Evolutionary conservation across 1,140 invertebrate genomes (phyloP).

Genomic region (Chironomus striatipennis): DNA sequence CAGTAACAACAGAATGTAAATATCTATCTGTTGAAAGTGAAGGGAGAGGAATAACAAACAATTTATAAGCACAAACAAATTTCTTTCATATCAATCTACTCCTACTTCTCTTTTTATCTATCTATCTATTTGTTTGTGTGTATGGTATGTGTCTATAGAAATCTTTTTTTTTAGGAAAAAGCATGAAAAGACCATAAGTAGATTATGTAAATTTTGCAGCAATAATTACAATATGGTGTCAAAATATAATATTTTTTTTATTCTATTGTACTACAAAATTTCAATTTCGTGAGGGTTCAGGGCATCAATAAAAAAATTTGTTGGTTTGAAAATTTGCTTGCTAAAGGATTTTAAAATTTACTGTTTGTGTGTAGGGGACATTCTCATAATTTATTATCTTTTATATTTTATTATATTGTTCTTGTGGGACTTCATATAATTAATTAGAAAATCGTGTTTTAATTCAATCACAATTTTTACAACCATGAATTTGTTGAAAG

Average conservation of each 20-base stretch:
- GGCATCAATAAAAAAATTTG: neutral
- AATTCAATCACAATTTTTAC: neutral
- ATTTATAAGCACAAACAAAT: slow-evolving; percentile 8
- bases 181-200: slow-evolving; percentile 10
- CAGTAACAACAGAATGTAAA: neutral
- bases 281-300: neutral
- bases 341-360: neutral
- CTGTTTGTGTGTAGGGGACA: neutral
- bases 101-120: neutral
- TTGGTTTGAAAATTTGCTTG: slow-evolving; percentile 19
- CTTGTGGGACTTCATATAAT: too few species aligned
- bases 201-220: slow-evolving; percentile 18
- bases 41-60: neutral
- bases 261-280: neutral
- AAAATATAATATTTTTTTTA: slow-evolving; percentile 7
- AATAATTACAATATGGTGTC: slow-evolving; percentile 21
- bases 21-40: neutral
- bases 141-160: neutral
- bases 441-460: neutral
- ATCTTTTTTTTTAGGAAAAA: neutral
- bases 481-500: neutral
- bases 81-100: neutral
- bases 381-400: too few species aligned
- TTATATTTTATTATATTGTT: too few species aligned
- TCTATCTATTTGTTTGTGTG: neutral